Conservation (phyloP, 2,113 vertebrate genomes). For the Columbina picui region DNA sequence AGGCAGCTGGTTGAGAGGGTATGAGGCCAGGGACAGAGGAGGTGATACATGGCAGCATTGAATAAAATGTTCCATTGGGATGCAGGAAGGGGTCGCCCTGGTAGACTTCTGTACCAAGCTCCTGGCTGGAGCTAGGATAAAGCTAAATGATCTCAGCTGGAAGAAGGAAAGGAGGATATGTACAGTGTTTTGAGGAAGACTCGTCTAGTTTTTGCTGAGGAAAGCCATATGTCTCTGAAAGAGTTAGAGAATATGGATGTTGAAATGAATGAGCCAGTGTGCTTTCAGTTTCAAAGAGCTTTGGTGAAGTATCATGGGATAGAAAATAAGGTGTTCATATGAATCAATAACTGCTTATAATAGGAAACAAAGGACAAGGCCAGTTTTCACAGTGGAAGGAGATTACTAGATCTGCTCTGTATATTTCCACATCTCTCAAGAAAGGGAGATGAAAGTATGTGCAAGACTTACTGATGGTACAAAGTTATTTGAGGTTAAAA, state of each 20-base stretch:
- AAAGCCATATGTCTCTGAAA: background rate
- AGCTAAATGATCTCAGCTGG: background rate
- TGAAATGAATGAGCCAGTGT: rapidly evolving
- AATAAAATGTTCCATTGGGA: background rate
- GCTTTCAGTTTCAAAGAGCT: background rate
- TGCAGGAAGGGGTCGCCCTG: background rate
- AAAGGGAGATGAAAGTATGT: background rate
- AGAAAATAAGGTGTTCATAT: background rate
- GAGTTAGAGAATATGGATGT: background rate
- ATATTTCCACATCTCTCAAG: background rate
- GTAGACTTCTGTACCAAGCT: rapidly evolving
- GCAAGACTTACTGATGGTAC: background rate
- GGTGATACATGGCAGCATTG: background rate
- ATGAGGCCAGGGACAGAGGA: rapidly evolving
- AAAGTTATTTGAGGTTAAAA: background rate
- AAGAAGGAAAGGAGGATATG: background rate
- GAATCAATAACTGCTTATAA: background rate
- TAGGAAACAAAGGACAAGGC: background rate
- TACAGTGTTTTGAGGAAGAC: background rate
- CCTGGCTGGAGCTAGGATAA: background rate
- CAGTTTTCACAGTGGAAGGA: background rate
- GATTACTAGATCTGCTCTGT: background rate
- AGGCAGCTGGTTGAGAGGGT: background rate
- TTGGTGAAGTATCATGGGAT: background rate
- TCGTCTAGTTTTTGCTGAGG: background rate